Percentiles rank a stretch among this genome's conserved stretches.
phyloP scores from a whole-genome alignment of 2,888 invertebrate genomes.

The Phaedon cochleariae region DNA sequence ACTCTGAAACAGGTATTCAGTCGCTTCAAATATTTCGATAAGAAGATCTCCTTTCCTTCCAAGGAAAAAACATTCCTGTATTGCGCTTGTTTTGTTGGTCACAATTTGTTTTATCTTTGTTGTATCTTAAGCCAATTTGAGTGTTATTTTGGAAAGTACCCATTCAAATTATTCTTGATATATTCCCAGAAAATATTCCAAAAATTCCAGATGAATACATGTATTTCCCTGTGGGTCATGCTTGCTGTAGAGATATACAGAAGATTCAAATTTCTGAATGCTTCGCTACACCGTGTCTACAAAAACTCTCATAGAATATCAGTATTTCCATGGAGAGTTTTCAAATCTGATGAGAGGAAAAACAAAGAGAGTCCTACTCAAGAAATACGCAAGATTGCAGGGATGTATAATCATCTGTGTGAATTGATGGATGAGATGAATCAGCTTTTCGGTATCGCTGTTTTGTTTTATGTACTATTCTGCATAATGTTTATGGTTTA shows the following conservation, averaged over 20 bases:
- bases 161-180: neutral
- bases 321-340: neutral
- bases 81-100: no score
- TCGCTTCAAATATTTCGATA: no score
- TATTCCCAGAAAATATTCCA: neutral
- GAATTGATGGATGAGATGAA: neutral
- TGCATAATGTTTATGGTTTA: neutral
- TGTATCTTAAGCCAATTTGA: no score
- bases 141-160: neutral
- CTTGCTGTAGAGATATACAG: conserved; percentile 13
- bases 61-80: no score
- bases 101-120: no score
- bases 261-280: conserved; percentile 13
- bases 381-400: neutral
- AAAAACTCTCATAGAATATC: neutral
- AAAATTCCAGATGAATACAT: neutral
- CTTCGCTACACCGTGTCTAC: neutral
- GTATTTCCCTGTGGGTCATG: conserved; percentile 14
- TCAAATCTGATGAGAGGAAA: neutral
- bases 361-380: neutral
- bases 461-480: neutral
- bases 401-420: conserved; percentile 1
- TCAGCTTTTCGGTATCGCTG: neutral
- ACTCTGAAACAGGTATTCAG: no score
- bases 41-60: no score